Evolutionary conservation across 1,140 invertebrate species (phyloP).

Genomic region (Helicorthomorpha holstii): DNA sequence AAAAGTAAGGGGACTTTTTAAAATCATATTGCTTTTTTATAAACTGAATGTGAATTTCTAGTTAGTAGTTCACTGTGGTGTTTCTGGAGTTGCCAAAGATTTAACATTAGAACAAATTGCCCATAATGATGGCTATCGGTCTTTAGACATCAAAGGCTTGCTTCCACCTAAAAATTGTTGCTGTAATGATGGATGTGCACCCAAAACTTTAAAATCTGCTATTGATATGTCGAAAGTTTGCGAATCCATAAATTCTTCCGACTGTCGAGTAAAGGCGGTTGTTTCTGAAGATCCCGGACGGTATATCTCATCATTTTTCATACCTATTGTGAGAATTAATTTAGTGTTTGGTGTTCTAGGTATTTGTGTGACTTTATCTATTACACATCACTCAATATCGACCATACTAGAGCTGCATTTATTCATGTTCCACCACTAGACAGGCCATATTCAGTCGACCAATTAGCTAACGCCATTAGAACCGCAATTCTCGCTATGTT

Average conservation of each 20-base stretch:
- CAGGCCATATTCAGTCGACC: slow-evolving; percentile 20
- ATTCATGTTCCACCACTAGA: slow-evolving; percentile 33
- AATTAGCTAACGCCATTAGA: slow-evolving; percentile 15
- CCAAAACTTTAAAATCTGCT: slow-evolving; percentile 20
- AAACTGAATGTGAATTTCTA: slow-evolving; percentile 12
- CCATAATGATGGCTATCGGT: slow-evolving; percentile 28
- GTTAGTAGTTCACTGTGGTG: slow-evolving; percentile 32
- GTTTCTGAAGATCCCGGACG: slow-evolving; percentile 29
- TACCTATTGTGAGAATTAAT: not conserved
- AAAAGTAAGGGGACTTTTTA: slow-evolving; percentile 29
- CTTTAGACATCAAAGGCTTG: slow-evolving; percentile 21
- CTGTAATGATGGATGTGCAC: slow-evolving; percentile 19
- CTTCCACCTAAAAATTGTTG: slow-evolving; percentile 19
- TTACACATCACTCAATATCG: slow-evolving; percentile 28
- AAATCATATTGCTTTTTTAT: not conserved
- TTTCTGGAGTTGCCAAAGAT: slow-evolving; percentile 29
- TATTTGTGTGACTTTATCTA: slow-evolving; percentile 36
- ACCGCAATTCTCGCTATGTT: slow-evolving; percentile 2
- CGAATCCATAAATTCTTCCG: slow-evolving; percentile 21
- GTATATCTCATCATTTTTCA: slow-evolving; percentile 11
- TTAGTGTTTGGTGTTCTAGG: slow-evolving; percentile 13
- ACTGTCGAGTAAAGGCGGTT: slow-evolving; percentile 20
- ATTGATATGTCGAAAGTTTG: slow-evolving; percentile 27
- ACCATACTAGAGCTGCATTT: slow-evolving; percentile 27
- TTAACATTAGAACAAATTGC: slow-evolving; percentile 30